Percentiles rank a stretch among this genome's conserved stretches.
Evolutionary conservation across 2,797 vertebrate genomes (phyloP).

Genomic region (Pempheris klunzingeri): DNA sequence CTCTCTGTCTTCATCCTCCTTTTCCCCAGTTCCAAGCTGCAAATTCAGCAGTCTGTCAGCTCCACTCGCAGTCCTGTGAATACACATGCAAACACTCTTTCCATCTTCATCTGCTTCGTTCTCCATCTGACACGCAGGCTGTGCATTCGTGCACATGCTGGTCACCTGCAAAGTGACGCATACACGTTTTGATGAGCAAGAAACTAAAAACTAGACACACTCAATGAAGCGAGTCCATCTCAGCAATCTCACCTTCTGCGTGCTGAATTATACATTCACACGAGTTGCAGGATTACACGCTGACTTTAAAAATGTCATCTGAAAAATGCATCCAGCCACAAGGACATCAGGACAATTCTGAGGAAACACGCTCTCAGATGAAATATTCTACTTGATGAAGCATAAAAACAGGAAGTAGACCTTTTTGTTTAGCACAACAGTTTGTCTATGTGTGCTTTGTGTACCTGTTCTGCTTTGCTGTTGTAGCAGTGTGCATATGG

Average conservation of each 20-base stretch:
- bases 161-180: conserved; percentile 53
- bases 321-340: conserved; percentile 68
- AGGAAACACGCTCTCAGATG: conserved; percentile 32
- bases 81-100: conserved; percentile 58
- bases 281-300: conserved; percentile 69
- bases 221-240: conserved; percentile 32
- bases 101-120: conserved; percentile 50
- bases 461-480: background rate
- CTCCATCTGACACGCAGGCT: conserved; percentile 5
- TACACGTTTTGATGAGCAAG: conserved; percentile 34
- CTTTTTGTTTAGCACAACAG: conserved; percentile 39
- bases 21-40: conserved; percentile 69
- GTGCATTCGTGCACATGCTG: conserved; percentile 4
- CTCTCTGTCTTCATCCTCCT: conserved; percentile 49
- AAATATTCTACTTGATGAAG: conserved; percentile 62
- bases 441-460: conserved; percentile 4
- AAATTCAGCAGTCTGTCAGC: conserved; percentile 81
- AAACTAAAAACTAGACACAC: conserved; percentile 27
- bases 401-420: conserved; percentile 61
- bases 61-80: conserved; percentile 60
- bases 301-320: conserved; percentile 72
- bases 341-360: conserved; percentile 54
- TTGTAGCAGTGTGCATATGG: background rate
- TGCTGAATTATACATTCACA: conserved; percentile 70
- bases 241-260: conserved; percentile 66